A percentile compares a stretch with the other conserved stretches of the same genome.
These are phyloP conservation scores for Caenorhabditis sp. DNA, from an alignment of 2,888 invertebrate species.

Conservation along the genomic window DNA sequence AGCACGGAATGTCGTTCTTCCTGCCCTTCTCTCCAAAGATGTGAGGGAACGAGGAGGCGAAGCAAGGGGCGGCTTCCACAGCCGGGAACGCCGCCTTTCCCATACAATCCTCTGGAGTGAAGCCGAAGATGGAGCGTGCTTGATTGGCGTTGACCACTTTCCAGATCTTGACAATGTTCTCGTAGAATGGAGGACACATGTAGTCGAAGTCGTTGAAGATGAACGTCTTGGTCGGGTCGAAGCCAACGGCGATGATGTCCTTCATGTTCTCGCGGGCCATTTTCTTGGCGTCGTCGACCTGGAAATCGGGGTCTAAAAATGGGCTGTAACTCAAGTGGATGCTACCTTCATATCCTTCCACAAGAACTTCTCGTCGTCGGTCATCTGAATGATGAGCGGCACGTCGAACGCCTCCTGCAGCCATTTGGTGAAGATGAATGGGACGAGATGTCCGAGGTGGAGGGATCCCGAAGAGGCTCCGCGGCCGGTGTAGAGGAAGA, in stretches of 20 bases:
- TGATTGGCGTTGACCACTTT: slow-evolving; percentile 97
- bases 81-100: slow-evolving; percentile 95
- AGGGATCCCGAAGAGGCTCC: slow-evolving; percentile 88
- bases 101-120: slow-evolving; percentile 95
- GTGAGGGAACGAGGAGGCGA: slow-evolving; percentile 84
- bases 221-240: slow-evolving; percentile 94
- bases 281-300: slow-evolving; percentile 88
- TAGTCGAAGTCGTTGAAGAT: slow-evolving; percentile 96
- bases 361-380: slow-evolving; percentile 97
- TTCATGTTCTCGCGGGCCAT: slow-evolving; percentile 94
- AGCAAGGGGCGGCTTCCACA: slow-evolving; percentile 93
- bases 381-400: slow-evolving; percentile 95
- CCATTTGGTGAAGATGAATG: slow-evolving; percentile 92
- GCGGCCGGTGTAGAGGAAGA: slow-evolving; percentile 97
- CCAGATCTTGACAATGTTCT: slow-evolving; percentile 93
- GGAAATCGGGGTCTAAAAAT: background rate
- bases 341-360: slow-evolving; percentile 93
- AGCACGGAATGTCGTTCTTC: slow-evolving; percentile 89
- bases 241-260: slow-evolving; percentile 98
- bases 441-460: slow-evolving; percentile 97
- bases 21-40: slow-evolving; percentile 85
- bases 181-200: slow-evolving; percentile 95
- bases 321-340: too few species aligned
- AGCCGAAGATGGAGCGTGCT: slow-evolving; percentile 98
- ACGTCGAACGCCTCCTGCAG: slow-evolving; percentile 97